These are phyloP conservation scores for Conger conger DNA, from an alignment of 2,113 vertebrate species.

Conservation along the genomic window DNA sequence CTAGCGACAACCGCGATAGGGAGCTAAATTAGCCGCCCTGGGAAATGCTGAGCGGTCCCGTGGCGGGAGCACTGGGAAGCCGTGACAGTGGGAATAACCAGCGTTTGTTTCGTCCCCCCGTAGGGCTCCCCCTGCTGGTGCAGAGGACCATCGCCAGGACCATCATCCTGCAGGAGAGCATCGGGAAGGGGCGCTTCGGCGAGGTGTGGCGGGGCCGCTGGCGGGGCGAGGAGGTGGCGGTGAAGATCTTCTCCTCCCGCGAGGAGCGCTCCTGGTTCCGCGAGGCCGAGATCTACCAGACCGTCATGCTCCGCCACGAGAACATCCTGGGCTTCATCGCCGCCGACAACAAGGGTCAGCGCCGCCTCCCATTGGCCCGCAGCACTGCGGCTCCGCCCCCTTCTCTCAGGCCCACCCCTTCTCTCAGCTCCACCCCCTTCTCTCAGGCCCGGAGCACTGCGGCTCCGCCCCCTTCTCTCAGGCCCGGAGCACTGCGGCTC, in stretches of 20 bases:
- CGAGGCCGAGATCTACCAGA: constrained; percentile 86
- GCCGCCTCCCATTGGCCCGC: not conserved
- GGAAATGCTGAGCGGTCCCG: too few relatives aligned
- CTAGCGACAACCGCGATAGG: too few relatives aligned
- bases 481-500: not conserved
- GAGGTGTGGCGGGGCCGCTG: constrained; percentile 86
- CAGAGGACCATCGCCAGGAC: constrained; percentile 86
- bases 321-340: constrained; percentile 87
- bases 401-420: constrained; percentile 57
- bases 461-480: not conserved
- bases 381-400: not conserved
- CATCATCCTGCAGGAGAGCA: constrained; percentile 85
- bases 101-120: constrained; percentile 4
- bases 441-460: not conserved
- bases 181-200: constrained; percentile 84
- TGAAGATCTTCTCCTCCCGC: constrained; percentile 85
- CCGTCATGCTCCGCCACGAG: constrained; percentile 84
- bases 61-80: too few relatives aligned
- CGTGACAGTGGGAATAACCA: too few relatives aligned
- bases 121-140: constrained; percentile 81
- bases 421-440: too few relatives aligned
- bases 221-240: constrained; percentile 85
- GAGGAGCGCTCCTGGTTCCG: constrained; percentile 87
- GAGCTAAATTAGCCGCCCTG: too few relatives aligned
- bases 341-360: constrained; percentile 83